Evolutionary conservation across 2,888 invertebrate genomes (phyloP), one percentile per base, ranked within the genome.

Genomic region (Drosophila mayaguana): DNA sequence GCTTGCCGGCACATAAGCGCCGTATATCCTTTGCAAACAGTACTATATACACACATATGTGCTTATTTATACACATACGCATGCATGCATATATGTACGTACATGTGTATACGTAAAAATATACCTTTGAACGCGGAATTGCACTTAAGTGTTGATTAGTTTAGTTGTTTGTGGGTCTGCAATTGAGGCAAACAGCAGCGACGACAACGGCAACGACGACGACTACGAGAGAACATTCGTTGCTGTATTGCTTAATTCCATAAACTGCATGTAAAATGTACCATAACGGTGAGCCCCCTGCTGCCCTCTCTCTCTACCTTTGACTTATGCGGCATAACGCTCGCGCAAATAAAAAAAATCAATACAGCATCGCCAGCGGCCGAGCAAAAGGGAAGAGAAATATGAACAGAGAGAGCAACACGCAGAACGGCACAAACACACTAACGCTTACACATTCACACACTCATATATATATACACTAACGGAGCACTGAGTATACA

Each of bases 341-440:
- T 67, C 78, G 74, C 84, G 69, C 75, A 73, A 76, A 74, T 81
- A 83, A 83, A 83, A 74, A 83, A 83, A 83, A 84, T 84, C 83
- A 89, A 84, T 84, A 84, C 89, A 84, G 89, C 83, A 84, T 84
- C 89, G 83, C 83, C 53, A 63, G 60, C 71, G 66, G 53, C 64
- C 67, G 65, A 60, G 59, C 46, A 70, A 75, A 70, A 63, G 71
- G 73, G 75, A 79, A 82, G 75, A 69, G 74, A 76, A 83, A 80
- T 54, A 75, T 56, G 77, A 76, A 88, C 72, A 76, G 61, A 72
- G 63, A 64, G 71, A 75, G 77, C 64, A 82, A 72, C 69, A 73
- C 65, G 74, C 72, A 78, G 63, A 76, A 80, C 66, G 53, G 63
- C 53, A 50, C 51, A 59, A 56, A 60, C 42, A 32, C 43, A 46